Evolutionary conservation across 2,113 vertebrate genomes (phyloP).

Genomic region (Semicossyphus pulcher): DNA sequence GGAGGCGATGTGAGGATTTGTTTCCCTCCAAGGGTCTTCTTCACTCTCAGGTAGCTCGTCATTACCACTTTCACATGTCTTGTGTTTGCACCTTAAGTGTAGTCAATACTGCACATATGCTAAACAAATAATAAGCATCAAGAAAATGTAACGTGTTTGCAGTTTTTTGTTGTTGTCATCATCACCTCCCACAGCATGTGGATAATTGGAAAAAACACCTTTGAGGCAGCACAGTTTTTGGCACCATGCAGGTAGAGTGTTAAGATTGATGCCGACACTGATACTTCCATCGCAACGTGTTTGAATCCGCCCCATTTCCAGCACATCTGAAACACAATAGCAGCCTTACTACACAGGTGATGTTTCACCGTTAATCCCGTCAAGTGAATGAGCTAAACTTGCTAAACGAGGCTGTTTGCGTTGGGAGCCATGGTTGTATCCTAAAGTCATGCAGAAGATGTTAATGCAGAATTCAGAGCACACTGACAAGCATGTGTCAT

Average conservation of each 20-base stretch:
- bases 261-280: background rate
- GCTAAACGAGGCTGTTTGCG: conserved; percentile 15
- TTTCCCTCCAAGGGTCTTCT: too few species aligned
- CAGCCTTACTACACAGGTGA: conserved; percentile 6
- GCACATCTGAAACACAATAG: background rate
- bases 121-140: background rate
- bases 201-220: background rate
- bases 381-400: background rate
- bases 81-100: too few species aligned
- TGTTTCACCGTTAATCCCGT: too few species aligned
- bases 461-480: conserved; percentile 4
- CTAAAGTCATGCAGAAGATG: conserved; percentile 1
- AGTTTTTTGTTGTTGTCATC: background rate
- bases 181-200: background rate
- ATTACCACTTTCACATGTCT: too few species aligned
- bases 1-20: too few species aligned
- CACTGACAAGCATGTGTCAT: background rate
- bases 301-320: too few species aligned
- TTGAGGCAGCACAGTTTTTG: background rate
- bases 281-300: background rate
- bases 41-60: too few species aligned
- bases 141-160: background rate
- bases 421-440: background rate
- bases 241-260: background rate
- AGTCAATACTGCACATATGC: conserved; percentile 6